Evolutionary conservation across 2,888 invertebrate genomes (phyloP).

Genomic region (Agrotis segetum): DNA sequence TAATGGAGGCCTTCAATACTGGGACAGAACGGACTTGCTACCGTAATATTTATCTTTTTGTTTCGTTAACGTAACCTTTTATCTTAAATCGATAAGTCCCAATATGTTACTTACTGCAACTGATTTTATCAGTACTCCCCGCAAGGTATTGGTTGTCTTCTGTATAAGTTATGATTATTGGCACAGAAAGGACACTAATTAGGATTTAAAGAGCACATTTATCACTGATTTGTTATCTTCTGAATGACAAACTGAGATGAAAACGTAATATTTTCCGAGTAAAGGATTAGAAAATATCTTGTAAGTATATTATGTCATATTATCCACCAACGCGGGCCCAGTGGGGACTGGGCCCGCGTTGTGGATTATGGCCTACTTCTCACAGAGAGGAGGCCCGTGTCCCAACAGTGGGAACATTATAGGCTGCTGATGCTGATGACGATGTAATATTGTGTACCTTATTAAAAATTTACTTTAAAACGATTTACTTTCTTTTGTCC

Average conservation of each 20-base stretch:
- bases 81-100: conserved; percentile 17
- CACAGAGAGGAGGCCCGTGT: too few species aligned
- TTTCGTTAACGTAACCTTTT: conserved; percentile 6
- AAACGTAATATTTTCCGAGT: too few species aligned
- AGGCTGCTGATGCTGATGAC: too few species aligned
- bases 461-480: background rate
- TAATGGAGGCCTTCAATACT: too few species aligned
- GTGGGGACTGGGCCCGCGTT: too few species aligned
- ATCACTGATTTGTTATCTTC: conserved; percentile 36
- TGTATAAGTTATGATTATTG: conserved; percentile 38
- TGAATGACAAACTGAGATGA: too few species aligned
- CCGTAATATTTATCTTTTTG: background rate
- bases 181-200: conserved; percentile 20
- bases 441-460: too few species aligned
- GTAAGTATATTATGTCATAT: too few species aligned
- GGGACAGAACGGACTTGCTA: too few species aligned
- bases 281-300: background rate
- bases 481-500: background rate
- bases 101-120: conserved; percentile 10
- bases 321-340: too few species aligned
- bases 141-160: conserved; percentile 15
- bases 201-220: conserved; percentile 33
- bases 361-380: too few species aligned
- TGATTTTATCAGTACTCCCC: conserved; percentile 41
- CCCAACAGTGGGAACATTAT: too few species aligned